Evolutionary conservation across 2,888 invertebrate species (phyloP).

Genomic region (Nomada ruficornis): DNA sequence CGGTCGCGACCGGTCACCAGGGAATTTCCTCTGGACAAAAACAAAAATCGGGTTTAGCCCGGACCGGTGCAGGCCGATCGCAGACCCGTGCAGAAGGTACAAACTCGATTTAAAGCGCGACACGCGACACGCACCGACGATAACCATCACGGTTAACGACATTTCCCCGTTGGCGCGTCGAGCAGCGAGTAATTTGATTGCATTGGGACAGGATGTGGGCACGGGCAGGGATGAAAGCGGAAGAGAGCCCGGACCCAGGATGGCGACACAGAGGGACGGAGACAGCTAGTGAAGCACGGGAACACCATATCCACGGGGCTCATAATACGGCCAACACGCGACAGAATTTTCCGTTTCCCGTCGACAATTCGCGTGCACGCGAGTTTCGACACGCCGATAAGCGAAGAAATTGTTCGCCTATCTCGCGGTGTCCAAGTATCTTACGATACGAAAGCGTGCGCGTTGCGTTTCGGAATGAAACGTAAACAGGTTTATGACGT

Average conservation of each 20-base stretch:
- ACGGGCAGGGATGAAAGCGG: constrained; percentile 37
- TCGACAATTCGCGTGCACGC: no score
- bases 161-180: constrained; percentile 81
- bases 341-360: constrained; percentile 60
- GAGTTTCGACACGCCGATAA: neutral
- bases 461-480: neutral
- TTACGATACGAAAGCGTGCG: neutral
- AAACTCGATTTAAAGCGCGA: constrained; percentile 81
- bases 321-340: constrained; percentile 57
- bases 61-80: constrained; percentile 52
- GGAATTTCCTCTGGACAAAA: constrained; percentile 64
- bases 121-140: constrained; percentile 80
- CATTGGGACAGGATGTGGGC: constrained; percentile 70
- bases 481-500: constrained; percentile 4
- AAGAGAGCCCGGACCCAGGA: constrained; percentile 37
- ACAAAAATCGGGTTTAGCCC: constrained; percentile 69
- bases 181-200: constrained; percentile 81
- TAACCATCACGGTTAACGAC: constrained; percentile 82
- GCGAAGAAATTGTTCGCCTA: neutral
- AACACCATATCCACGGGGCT: constrained; percentile 48
- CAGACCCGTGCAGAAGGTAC: constrained; percentile 70
- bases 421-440: neutral
- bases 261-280: constrained; percentile 6
- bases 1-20: constrained; percentile 38
- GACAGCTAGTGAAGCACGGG: neutral